Base-by-base conservation (phyloP, 2,888 invertebrate genomes). In the Callinectes sapidus region DNA sequence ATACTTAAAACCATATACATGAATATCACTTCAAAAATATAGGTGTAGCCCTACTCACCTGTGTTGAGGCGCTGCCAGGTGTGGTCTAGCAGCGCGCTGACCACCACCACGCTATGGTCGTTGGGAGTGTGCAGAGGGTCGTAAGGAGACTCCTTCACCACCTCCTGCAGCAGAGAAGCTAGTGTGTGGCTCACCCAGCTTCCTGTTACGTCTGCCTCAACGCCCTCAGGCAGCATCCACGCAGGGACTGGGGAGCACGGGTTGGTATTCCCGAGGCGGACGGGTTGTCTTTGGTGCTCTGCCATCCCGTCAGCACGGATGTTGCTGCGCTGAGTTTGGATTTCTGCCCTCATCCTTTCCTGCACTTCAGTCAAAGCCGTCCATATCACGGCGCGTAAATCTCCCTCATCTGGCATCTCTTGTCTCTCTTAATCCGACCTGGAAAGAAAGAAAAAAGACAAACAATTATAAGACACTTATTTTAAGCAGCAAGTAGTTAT, bases 51-150 rank as follows among this genome's bases (percentile, higher is more conserved):
- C 54, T n/a, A 89, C 71, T 35, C 35, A 91, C 93, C 93, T 48
- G 90, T 93, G 61, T 93, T 93, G 55, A 94, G 92, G 16, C 92
- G 87, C 90, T 92, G 90, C 92, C 92, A 93, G 1, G 91, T 85
- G 35, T 93, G 91, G 81, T 93, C 87, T 18, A 91, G 85, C 39
- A 94, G 90, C 23, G 88, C 89, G 61, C 86, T 92, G 6, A 90
- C 92, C 8, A 48, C 23, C 32, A 92, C 66, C 13, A 87, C 28
- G 61, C 42, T 32, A 1, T 89, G 55, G 2, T 39, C 16, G 42
- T 28, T 55, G 42, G 35, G 13, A 3, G 48, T 23, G 16, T 16
- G 16, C 14, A 18, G 23, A 39, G 39, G 16, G 81, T 23, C 87
- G 16, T 18, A n/a, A 66, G 42, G 16, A 71, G 66, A 14, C 54